These are phyloP conservation scores for Enchytraeus crypticus DNA, from an alignment of 2,888 invertebrate genomes.

Conservation along the genomic window DNA sequence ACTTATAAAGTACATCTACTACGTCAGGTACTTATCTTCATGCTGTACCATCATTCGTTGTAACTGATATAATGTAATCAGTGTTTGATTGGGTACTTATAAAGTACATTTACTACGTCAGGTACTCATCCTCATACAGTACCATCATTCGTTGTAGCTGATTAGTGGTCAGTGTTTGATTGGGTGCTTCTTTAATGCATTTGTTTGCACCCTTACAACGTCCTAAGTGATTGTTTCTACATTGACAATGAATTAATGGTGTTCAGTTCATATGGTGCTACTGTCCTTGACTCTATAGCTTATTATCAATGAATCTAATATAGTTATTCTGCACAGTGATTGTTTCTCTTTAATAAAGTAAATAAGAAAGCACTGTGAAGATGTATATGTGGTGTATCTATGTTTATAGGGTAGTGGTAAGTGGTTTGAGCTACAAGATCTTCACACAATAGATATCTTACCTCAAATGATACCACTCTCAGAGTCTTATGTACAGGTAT, in stretches of 20 bases:
- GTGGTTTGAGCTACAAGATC: constrained; percentile 85
- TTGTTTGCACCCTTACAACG: too few relatives aligned
- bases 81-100: constrained; percentile 74
- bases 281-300: too few relatives aligned
- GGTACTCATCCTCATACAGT: constrained; percentile 38
- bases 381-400: not conserved
- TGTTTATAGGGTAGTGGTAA: constrained; percentile 61
- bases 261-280: too few relatives aligned
- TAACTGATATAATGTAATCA: constrained; percentile 94
- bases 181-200: constrained; percentile 91
- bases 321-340: not conserved
- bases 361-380: not conserved
- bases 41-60: constrained; percentile 55
- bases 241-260: too few relatives aligned
- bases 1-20: constrained; percentile 88
- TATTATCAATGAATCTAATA: not conserved
- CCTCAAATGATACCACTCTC: constrained; percentile 99
- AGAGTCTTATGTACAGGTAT: constrained; percentile 91
- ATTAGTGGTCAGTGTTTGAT: constrained; percentile 76
- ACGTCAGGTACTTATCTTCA: constrained; percentile 56
- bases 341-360: not conserved
- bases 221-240: too few relatives aligned
- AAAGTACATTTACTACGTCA: constrained; percentile 82
- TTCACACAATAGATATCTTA: constrained; percentile 93
- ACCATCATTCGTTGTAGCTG: constrained; percentile 71